These are phyloP conservation scores for Miniopterus natalensis DNA, from an alignment of 2,113 vertebrate genomes.

Conservation along the genomic window DNA sequence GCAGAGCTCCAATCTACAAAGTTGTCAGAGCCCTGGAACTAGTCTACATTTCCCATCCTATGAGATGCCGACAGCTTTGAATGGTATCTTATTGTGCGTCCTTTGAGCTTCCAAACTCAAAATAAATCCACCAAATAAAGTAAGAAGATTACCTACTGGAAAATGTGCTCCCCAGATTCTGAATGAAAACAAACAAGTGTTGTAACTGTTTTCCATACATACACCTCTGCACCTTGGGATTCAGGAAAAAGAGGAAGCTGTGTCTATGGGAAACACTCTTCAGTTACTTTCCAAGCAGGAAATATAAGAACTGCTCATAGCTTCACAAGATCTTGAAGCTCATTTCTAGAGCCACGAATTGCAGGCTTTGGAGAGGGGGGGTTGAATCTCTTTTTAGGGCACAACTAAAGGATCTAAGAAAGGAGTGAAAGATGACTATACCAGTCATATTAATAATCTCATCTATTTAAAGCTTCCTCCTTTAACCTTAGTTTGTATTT, in stretches of 20 bases:
- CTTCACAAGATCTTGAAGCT: not conserved
- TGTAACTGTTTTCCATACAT: not conserved
- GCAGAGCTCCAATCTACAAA: not conserved
- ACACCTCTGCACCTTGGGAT: not conserved
- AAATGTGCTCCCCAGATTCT: not conserved
- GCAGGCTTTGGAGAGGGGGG: not conserved
- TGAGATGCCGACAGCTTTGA: not conserved
- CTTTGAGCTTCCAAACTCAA: not conserved
- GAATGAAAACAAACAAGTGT: not conserved
- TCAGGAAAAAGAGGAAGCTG: not conserved
- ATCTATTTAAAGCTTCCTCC: slow-evolving; percentile 39
- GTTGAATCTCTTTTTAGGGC: not conserved
- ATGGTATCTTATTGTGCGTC: not conserved
- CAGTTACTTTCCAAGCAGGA: slow-evolving; percentile 29
- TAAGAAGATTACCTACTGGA: not conserved
- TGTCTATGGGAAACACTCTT: not conserved
- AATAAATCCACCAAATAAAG: not conserved
- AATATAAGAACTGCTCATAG: not conserved
- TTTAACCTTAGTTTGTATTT: not conserved
- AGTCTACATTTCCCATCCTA: not conserved
- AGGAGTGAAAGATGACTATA: not conserved
- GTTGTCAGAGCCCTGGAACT: not conserved
- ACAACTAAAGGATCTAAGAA: not conserved
- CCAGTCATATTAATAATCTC: not conserved
- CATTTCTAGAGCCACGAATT: not conserved